phyloP scores from a whole-genome alignment of 2,113 vertebrate genomes.

The Cebidichthys violaceus region DNA sequence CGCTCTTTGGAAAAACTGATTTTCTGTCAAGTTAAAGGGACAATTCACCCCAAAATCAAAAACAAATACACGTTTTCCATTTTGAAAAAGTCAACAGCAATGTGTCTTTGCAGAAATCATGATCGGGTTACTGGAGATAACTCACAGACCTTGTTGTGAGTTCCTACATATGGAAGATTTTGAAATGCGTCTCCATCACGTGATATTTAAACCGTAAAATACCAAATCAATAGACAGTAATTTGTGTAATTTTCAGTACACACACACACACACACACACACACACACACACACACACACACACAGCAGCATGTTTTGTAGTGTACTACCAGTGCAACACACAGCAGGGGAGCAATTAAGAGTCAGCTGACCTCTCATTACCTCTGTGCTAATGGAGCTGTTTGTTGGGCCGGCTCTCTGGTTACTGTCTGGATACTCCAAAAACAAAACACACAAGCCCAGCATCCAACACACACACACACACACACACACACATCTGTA shows the following conservation, averaged over 20 bases:
- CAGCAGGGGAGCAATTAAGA: slow-evolving; percentile 45
- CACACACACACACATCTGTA: slow-evolving; percentile 13
- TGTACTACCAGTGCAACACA: background rate
- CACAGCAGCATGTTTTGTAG: slow-evolving; percentile 24
- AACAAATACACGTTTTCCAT: too few relatives aligned
- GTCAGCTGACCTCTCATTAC: slow-evolving; percentile 62
- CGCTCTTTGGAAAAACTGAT: background rate
- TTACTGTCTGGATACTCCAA: slow-evolving; percentile 59
- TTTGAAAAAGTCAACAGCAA: too few relatives aligned
- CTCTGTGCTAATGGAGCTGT: slow-evolving; percentile 40
- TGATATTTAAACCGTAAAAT: background rate
- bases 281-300: too few relatives aligned
- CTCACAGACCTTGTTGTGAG: too few relatives aligned
- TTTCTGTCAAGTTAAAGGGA: too few relatives aligned
- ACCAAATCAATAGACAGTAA: background rate
- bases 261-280: too few relatives aligned
- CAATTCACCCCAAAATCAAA: too few relatives aligned
- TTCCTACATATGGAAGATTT: background rate
- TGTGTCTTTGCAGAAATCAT: too few relatives aligned
- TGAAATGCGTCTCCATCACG: background rate
- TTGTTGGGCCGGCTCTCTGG: slow-evolving; percentile 41
- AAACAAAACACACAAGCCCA: slow-evolving; percentile 52
- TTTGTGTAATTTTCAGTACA: too few relatives aligned
- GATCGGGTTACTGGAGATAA: too few relatives aligned
- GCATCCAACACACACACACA: background rate